Evolutionary conservation across 2,888 invertebrate species (phyloP), one percentile per base, ranked within the genome.

Genomic region (Penaeus monodon): DNA sequence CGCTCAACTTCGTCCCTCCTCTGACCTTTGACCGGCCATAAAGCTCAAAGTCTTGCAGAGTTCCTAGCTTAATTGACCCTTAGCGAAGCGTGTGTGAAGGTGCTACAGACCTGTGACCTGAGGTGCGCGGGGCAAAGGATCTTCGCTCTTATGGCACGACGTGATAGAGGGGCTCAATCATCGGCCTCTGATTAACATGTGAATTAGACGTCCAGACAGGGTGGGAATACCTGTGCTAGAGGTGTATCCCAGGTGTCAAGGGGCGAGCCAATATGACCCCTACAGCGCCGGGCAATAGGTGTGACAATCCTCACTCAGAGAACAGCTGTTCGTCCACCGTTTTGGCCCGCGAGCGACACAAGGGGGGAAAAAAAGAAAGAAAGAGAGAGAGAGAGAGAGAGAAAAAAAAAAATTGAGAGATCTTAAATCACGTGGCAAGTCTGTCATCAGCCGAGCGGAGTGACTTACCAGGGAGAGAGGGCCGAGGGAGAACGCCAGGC

Each of bases 91-190:
- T 73, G 73, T 73, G 33, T 73, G 27, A 73, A 73, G 73, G 73
- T 73, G 73, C 73, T 73, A 73, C 73, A 73, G 73, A 73, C 73
- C 27, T 73, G 73, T 73, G 73, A 73, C 73, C 73, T 73, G 73
- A 73, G 73, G 33, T 33, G 33, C 73, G 73, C 27, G 27, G 33
- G 27, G 73, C 29, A 73, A n/a, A 10, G 73, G 73, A 73, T 73
- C 73, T 33, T 73, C 73, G 73, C 73, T 73, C 33, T 33, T 33
- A 73, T 73, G 29, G 20, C 33, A 29, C 73, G 33, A 29, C 33
- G 27, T 73, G 29, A 33, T 73, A 33, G 29, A 73, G 73, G 27
- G 33, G 73, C 73, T 73, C 73, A 29, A 73, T 29, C 27, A 29
- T 33, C 73, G 29, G 33, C 27, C 73, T 73, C 73, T 33, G 73